These are phyloP conservation scores for Nibea coibor DNA, from an alignment of 2,113 vertebrate species.

Conservation along the genomic window DNA sequence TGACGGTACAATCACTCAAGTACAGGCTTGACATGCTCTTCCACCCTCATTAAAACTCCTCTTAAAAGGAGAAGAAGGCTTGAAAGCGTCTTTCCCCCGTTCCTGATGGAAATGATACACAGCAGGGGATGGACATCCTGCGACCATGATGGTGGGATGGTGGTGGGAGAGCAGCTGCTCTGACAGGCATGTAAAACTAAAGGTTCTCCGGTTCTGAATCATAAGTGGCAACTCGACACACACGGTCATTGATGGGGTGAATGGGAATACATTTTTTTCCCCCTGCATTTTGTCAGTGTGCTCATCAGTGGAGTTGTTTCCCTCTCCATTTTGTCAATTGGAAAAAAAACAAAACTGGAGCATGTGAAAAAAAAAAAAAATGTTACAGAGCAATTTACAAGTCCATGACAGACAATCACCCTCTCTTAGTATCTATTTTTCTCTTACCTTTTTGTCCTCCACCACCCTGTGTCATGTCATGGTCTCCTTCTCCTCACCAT, in stretches of 20 bases:
- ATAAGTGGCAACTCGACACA: constrained; percentile 14
- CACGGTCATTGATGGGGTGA: constrained; percentile 27
- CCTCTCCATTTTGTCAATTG: not conserved
- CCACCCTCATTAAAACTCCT: constrained; percentile 72
- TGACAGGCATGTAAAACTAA: constrained; percentile 31
- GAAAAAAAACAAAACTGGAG: not conserved
- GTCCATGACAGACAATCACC: constrained; percentile 37
- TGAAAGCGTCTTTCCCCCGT: constrained; percentile 32
- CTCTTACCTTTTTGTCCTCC: constrained; percentile 73
- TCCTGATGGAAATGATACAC: constrained; percentile 57
- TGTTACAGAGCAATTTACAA: not conserved
- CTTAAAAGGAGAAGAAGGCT: constrained; percentile 60
- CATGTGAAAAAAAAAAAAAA: constrained; percentile 6
- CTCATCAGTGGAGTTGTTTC: not conserved
- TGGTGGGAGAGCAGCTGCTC: not conserved
- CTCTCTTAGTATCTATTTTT: constrained; percentile 55
- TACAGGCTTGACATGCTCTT: constrained; percentile 56
- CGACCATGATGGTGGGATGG: constrained; percentile 14
- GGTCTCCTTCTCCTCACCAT: constrained; percentile 85
- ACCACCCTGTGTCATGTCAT: constrained; percentile 88
- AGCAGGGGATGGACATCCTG: constrained; percentile 29
- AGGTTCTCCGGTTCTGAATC: constrained; percentile 29
- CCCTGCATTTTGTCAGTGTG: constrained; percentile 8
- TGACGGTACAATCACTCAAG: constrained; percentile 80
- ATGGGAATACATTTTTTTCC: not conserved